Base-by-base conservation (phyloP, 2,888 invertebrate genomes). In the Drosophila barbarae region DNA sequence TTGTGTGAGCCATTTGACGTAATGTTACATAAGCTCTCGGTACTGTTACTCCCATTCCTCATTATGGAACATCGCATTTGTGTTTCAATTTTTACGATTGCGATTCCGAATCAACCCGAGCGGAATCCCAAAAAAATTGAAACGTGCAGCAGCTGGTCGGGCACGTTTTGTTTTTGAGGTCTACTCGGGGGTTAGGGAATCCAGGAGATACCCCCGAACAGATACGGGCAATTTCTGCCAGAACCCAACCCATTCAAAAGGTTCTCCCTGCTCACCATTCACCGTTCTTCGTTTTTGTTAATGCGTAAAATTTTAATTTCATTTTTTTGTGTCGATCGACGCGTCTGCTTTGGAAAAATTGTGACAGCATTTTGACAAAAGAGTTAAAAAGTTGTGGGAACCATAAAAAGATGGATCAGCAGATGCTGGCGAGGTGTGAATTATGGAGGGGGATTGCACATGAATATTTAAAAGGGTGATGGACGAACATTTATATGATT, bases 1-100 rank as follows among this genome's bases (percentile, higher is more conserved):
- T 86, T 83, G 46, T 47, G 32, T 85, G 85, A 84, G 78, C 82
- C 77, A 85, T 85, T 84, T 87, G 87, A 87, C 86, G 85, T 85
- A 85, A 86, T 83, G 84, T 81, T 83, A 83, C 84, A 84, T 73
- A 82, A 79, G 79, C 82, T 76, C 82, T 76, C 35, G 26, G 18
- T 7, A 4, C 13, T n/a, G 12, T 12, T 34, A n/a, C 49, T 35
- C 36, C 30, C 21, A 42, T 23, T 66, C 72, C 75, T 80, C 78
- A 80, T 78, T 76, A 74, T 73, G 65, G 70, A 52, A 71, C 75
- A 70, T 77, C 69, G 67, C 72, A 82, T 82, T 80, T 72, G 74
- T 80, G 71, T 83, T 81, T 77, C 77, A 76, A 69, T 79, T 75
- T 79, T 79, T 72, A 71, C 66, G 69, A 70, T 71, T 74, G 58